Base-by-base conservation (phyloP, 2,113 vertebrate genomes). In the Neomonachus schauinslandi region DNA sequence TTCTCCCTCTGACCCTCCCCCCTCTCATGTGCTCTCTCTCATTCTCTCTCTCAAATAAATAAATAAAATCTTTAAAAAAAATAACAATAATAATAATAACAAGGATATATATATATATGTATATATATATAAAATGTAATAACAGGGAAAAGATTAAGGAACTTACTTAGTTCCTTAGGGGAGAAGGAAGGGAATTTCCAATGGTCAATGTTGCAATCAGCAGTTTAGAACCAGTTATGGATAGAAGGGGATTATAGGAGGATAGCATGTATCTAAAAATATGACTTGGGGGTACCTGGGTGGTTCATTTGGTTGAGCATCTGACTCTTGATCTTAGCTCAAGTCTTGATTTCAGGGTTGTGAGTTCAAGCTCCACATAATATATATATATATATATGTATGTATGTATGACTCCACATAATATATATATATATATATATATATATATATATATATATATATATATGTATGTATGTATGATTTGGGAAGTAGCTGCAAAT, bases 181-280 rank as follows among this genome's bases (percentile, higher is more conserved):
- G 76, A 74, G 26, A 88, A 57, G 36, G 57, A 81, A 91, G 57
- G 53, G 89, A 63, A 86, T 96, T 89, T 88, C 65, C 53, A 61
- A 0, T 63, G n/a, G 26, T 76, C n/a, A 24, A 1, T 46, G 16
- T 67, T 72, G 10, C 7, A 39, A 0, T 69, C 76, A 49, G 63
- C 72, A 36, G 10, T 94, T 91, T 57, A 51, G 42, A 94, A 55
- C 14, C 55, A 76, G 31, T 57, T 42, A 28, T 18, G 46, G 24
- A 51, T 36, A 15, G 59, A 53, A 74, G n/a, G 72, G 53, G 31
- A 39, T 39, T 59, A 53, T 28, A 72, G 79, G 42, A 77, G 33
- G 59, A 82, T 91, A 72, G 22, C 22, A 18, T 39, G 57, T 94
- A 87, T 87, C 71, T 94, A 61, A 89, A 95, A 91, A 72, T 76